A percentile compares a stretch with the other conserved stretches of the same genome.
These are phyloP conservation scores for Diaphora mendica DNA, from an alignment of 2,888 invertebrate genomes.

Conservation along the genomic window DNA sequence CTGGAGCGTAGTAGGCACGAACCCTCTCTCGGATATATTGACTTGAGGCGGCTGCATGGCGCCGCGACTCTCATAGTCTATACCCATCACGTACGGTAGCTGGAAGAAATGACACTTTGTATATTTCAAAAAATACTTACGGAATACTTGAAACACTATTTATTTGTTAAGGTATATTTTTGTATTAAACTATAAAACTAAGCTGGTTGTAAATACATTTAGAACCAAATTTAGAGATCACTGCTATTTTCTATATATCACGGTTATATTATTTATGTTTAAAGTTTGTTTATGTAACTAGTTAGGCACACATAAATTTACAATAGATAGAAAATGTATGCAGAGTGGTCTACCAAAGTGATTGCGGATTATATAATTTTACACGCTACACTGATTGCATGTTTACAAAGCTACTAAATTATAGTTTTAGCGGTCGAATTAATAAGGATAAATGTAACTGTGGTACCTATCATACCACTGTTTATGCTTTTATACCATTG, in stretches of 20 bases:
- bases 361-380: constrained; percentile 12
- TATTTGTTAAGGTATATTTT: too few relatives aligned
- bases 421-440: constrained; percentile 1
- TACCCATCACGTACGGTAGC: constrained; percentile 92
- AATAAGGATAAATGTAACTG: background rate
- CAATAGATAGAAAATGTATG: background rate
- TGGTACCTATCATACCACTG: background rate
- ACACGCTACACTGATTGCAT: constrained; percentile 11
- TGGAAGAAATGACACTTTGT: constrained; percentile 73
- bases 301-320: background rate
- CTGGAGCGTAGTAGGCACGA: constrained; percentile 92
- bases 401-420: constrained; percentile 12
- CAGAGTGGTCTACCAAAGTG: constrained; percentile 4
- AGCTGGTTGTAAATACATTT: background rate
- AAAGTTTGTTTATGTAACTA: background rate
- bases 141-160: constrained; percentile 5
- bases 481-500: background rate
- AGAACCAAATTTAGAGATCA: background rate
- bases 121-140: constrained; percentile 31
- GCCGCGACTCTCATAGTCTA: constrained; percentile 92
- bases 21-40: constrained; percentile 93
- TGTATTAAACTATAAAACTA: background rate
- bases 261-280: too few relatives aligned
- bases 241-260: too few relatives aligned
- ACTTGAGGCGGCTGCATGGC: constrained; percentile 93